Percentiles rank a stretch among this genome's conserved stretches.
These are phyloP conservation scores for Thunnus thynnus DNA, from an alignment of 2,113 vertebrate species.

Conservation along the genomic window DNA sequence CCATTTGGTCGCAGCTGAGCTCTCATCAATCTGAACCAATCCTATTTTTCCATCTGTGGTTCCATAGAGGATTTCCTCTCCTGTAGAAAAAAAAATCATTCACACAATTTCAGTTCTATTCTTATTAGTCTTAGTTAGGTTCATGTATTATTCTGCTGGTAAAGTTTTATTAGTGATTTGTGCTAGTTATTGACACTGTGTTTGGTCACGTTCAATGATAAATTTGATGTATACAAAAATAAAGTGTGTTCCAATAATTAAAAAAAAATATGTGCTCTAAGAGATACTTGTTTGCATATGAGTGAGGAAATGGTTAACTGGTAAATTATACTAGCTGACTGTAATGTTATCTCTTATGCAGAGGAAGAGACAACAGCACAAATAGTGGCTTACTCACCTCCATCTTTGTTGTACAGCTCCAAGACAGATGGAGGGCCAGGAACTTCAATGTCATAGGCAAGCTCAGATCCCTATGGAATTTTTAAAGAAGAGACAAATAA, in stretches of 20 bases:
- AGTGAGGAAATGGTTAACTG: constrained; percentile 44
- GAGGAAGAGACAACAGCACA: background rate
- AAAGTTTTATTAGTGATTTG: background rate
- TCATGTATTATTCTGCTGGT: background rate
- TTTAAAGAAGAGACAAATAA: constrained; percentile 13
- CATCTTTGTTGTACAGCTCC: constrained; percentile 89
- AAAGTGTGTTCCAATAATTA: background rate
- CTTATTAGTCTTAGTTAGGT: too few species aligned
- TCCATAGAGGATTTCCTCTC: constrained; percentile 94
- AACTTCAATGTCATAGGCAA: constrained; percentile 91
- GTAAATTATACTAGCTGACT: too few species aligned
- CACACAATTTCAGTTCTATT: too few species aligned
- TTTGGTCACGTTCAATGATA: too few species aligned
- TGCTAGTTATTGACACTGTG: too few species aligned
- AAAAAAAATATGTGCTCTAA: too few species aligned
- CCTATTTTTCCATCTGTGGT: constrained; percentile 97
- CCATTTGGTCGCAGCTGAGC: constrained; percentile 89
- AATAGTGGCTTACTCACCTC: constrained; percentile 81
- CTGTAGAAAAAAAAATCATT: constrained; percentile 53
- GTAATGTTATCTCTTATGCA: too few species aligned
- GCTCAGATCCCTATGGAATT: constrained; percentile 89
- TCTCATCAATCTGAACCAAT: constrained; percentile 86
- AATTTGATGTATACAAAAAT: too few species aligned
- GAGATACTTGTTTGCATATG: too few species aligned
- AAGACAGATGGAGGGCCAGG: constrained; percentile 93